Base-by-base conservation (phyloP, 2,888 invertebrate genomes). In the Micropterix aruncella region DNA sequence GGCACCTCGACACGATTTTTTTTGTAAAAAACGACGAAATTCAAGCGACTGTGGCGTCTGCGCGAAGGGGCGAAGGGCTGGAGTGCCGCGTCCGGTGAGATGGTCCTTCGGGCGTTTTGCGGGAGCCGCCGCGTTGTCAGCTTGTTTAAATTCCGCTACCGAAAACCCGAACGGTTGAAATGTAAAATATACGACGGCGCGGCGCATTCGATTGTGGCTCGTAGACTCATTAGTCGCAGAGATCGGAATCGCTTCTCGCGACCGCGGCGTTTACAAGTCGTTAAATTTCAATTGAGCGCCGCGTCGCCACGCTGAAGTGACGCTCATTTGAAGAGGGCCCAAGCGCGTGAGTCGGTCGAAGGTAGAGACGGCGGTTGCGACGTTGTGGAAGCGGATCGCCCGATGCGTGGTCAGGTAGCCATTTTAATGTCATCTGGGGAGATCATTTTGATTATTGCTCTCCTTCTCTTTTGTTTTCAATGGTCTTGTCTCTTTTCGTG, bases 391-490 rank as follows among this genome's bases (percentile, higher is more conserved):
- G 27, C 17, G 42, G 27, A 43, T 43, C 19, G 46, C 17, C 37
- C 16, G 15, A 40, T 42, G 19, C 36, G 44, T 36, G 47, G 47
- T 48, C 50, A 47, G 50, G 50, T 50, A 50, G 50, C 46, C 48
- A 47, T 50, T 50, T 50, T 50, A 50, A 50, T 50, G 50, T 48
- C 47, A 47, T 47, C 45, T 41, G 48, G 44, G 44, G 48, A 44
- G 39, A 47, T 42, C 42, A 44, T 46, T 50, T 50, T 50, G 27
- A 27, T 27, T 27, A 27, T 27, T 27, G 27, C 12, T 27, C 12
- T 27, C 39, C 41, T 46, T 41, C 37, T 41, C 18, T 45, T 48
- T 48, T 47, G 27, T 27, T 27, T 27, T 27, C 27, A 27, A 27
- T 27, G 7, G 27, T 12, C 27, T 27, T 27, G 27, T 27, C 27